phyloP scores from a whole-genome alignment of 2,888 invertebrate species.

The Beris chalybata region DNA sequence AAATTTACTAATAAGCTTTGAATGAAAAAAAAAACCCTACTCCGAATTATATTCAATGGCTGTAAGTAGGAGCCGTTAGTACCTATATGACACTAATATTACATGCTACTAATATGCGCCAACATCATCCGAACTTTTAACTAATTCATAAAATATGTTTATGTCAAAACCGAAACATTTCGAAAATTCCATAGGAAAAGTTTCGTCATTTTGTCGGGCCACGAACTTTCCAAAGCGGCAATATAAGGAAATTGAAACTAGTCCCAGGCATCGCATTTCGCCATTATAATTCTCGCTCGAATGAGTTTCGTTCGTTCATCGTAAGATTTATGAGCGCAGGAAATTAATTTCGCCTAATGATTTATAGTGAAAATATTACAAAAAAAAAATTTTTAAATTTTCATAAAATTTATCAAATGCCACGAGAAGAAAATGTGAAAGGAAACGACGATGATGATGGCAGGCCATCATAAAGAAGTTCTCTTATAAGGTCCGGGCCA shows the following conservation, averaged over 20 bases:
- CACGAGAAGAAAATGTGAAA: no score
- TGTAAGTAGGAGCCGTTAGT: no score
- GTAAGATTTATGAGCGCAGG: constrained; percentile 34
- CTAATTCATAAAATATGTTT: constrained; percentile 16
- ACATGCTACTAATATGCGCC: background rate
- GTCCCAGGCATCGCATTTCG: constrained; percentile 17
- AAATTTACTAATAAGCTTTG: no score
- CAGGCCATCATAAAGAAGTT: no score
- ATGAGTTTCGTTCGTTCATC: constrained; percentile 22
- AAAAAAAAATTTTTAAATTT: constrained; percentile 15
- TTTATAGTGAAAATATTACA: constrained; percentile 31
- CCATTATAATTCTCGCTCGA: constrained; percentile 29
- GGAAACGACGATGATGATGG: no score
- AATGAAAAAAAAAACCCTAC: no score
- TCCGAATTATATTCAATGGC: no score
- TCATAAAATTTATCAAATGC: constrained; percentile 16
- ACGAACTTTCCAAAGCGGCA: constrained; percentile 1
- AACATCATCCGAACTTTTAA: constrained; percentile 9
- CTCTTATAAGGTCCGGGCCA: no score
- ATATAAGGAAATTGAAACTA: constrained; percentile 28
- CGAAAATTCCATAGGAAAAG: constrained; percentile 9
- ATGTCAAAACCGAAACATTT: constrained; percentile 20
- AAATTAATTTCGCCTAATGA: constrained; percentile 34
- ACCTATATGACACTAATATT: no score
- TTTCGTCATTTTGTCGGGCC: constrained; percentile 15